phyloP scores from a whole-genome alignment of 2,797 vertebrate species.

The Acestrorhynchus altus region DNA sequence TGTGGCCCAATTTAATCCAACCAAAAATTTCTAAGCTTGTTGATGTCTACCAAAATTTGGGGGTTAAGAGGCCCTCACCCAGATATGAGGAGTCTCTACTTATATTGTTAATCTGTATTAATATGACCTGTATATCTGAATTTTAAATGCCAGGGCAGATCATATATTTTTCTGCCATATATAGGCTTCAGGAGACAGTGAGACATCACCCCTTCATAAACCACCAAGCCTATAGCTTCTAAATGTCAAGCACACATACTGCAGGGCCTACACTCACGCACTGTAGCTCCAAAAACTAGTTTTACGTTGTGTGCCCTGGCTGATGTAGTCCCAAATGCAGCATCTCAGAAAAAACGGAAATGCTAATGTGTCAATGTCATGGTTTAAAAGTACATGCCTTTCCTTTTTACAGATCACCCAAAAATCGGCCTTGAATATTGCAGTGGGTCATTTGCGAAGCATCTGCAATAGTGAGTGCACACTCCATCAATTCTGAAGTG shows the following conservation, averaged over 20 bases:
- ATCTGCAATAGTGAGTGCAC: conserved; percentile 1
- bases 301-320: not conserved
- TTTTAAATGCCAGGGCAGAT: not conserved
- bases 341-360: not conserved
- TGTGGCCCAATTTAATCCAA: too few species aligned
- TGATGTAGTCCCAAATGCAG: not conserved
- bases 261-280: not conserved
- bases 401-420: conserved; percentile 16
- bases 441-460: not conserved
- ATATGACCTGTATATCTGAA: too few species aligned
- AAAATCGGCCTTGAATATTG: not conserved
- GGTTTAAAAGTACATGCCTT: not conserved
- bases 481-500: conserved; percentile 34
- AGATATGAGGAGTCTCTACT: too few species aligned
- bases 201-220: conserved; percentile 13
- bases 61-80: too few species aligned
- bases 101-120: too few species aligned
- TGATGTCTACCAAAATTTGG: too few species aligned
- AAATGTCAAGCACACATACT: conserved; percentile 1
- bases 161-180: not conserved
- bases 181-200: not conserved
- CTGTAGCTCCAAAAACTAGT: not conserved
- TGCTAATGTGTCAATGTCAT: not conserved
- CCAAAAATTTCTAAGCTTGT: too few species aligned
- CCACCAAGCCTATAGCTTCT: conserved; percentile 2